These are phyloP conservation scores for Corythornis madagascariensis DNA, from an alignment of 2,113 vertebrate species.

Conservation along the genomic window DNA sequence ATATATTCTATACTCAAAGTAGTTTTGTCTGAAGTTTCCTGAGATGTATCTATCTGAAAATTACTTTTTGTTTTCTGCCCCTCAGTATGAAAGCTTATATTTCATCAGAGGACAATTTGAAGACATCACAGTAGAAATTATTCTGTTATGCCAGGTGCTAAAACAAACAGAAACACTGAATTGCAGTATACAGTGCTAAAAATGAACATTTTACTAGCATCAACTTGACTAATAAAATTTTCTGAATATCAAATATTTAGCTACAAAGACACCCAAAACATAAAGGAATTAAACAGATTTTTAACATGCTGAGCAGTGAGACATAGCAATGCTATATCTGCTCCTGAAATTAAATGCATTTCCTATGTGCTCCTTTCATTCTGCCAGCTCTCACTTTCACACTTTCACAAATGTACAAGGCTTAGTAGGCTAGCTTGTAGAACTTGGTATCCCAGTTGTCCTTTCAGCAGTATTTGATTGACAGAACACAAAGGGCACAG, in stretches of 20 bases:
- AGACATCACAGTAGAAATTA: slow-evolving; percentile 21
- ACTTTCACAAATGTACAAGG: rapidly evolving
- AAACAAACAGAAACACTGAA: slow-evolving; percentile 54
- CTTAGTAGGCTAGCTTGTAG: not conserved
- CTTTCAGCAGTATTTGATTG: rapidly evolving
- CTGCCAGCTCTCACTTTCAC: not conserved
- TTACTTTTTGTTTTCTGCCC: slow-evolving; percentile 36
- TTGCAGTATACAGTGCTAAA: not conserved
- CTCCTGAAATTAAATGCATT: not conserved
- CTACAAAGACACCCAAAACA: not conserved
- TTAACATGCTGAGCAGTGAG: not conserved
- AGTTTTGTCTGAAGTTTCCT: slow-evolving; percentile 32
- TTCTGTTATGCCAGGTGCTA: slow-evolving; percentile 27
- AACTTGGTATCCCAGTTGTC: not conserved
- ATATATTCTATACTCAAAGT: not conserved
- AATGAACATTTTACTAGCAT: slow-evolving; percentile 21
- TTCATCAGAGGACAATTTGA: slow-evolving; percentile 62
- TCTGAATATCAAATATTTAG: slow-evolving; percentile 22
- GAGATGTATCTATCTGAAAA: slow-evolving; percentile 57
- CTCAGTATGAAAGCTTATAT: slow-evolving; percentile 18
- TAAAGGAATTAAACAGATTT: slow-evolving; percentile 14
- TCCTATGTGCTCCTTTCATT: not conserved
- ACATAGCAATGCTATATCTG: not conserved
- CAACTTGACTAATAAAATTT: slow-evolving; percentile 13
- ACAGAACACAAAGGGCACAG: not conserved